phyloP scores from a whole-genome alignment of 2,797 vertebrate genomes.

The Rachycentron canadum region DNA sequence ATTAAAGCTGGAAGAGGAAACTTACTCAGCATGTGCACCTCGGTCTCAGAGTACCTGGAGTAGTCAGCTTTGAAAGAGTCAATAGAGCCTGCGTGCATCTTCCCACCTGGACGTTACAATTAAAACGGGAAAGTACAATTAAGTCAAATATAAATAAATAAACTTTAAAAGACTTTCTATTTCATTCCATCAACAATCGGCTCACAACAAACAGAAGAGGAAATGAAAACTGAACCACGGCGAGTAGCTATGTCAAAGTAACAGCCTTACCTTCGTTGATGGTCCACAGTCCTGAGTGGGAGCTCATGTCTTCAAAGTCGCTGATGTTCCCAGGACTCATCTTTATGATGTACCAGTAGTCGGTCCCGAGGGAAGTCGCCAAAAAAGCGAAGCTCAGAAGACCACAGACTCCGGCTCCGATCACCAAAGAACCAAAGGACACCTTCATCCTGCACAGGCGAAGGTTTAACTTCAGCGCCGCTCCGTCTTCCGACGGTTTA shows the following conservation, averaged over 20 bases:
- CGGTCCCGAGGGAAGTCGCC: slow-evolving; percentile 82
- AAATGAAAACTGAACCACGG: not conserved
- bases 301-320: slow-evolving; percentile 72
- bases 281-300: slow-evolving; percentile 86
- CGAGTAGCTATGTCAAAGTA: not conserved
- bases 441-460: slow-evolving; percentile 63
- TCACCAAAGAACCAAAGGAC: slow-evolving; percentile 72
- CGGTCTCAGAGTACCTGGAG: slow-evolving; percentile 72
- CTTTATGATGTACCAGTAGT: slow-evolving; percentile 88
- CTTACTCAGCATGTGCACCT: slow-evolving; percentile 84
- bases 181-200: not conserved
- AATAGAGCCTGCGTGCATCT: slow-evolving; percentile 42
- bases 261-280: slow-evolving; percentile 81
- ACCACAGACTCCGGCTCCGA: slow-evolving; percentile 81
- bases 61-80: slow-evolving; percentile 70
- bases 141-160: no score
- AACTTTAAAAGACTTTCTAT: no score
- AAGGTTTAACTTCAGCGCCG: no score
- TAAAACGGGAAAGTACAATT: not conserved
- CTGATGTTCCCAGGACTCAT: slow-evolving; percentile 75
- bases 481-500: no score
- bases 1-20: not conserved
- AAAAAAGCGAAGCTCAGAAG: slow-evolving; percentile 85
- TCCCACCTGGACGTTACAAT: slow-evolving; percentile 66
- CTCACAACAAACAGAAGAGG: not conserved